Conservation (phyloP, 2,113 vertebrate species). For the Catharus fuscescens region DNA sequence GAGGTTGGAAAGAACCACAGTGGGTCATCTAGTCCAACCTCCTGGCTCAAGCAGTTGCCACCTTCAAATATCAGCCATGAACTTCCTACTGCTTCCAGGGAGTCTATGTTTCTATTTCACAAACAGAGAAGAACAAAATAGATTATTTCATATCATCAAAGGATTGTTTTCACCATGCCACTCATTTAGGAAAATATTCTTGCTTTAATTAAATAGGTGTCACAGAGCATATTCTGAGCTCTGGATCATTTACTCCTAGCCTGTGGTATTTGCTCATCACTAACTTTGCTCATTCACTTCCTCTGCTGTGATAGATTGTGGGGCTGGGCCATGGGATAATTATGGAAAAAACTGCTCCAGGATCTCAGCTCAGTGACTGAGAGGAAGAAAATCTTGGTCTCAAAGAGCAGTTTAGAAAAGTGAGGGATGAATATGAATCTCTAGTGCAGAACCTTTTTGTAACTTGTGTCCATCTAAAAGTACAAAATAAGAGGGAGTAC, state of each 20-base stretch:
- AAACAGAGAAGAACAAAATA: neutral
- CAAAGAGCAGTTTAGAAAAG: slow-evolving; percentile 67
- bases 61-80: neutral
- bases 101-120: neutral
- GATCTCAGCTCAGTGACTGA: slow-evolving; percentile 61
- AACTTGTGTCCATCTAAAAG: slow-evolving; percentile 79
- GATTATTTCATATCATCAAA: neutral
- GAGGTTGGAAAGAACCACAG: neutral
- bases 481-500: neutral
- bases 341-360: slow-evolving; percentile 76
- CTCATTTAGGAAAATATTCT: neutral
- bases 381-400: slow-evolving; percentile 70
- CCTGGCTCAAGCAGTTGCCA: neutral
- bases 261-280: neutral
- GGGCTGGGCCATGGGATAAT: slow-evolving; percentile 72
- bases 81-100: neutral
- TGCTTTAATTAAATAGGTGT: neutral
- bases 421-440: slow-evolving; percentile 69
- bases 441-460: slow-evolving; percentile 73
- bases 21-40: neutral
- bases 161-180: neutral
- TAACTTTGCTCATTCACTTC: neutral
- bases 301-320: slow-evolving; percentile 47
- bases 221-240: neutral
- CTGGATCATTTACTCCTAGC: neutral